Conservation (phyloP, 64 coral and sea anemone species). For the Anthopleura sola region DNA sequence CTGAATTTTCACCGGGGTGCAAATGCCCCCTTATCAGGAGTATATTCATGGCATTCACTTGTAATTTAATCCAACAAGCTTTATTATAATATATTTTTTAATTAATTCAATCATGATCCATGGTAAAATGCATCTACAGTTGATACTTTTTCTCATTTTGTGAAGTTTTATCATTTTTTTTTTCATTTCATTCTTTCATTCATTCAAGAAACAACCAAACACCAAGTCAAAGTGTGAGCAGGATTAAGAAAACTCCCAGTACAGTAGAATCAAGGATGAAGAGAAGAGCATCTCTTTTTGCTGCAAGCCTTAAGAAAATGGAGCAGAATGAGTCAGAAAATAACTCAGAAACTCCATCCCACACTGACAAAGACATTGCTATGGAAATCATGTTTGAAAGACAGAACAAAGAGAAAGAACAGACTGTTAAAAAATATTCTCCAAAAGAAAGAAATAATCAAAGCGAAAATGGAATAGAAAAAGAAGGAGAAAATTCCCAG, state of each 20-base stretch:
- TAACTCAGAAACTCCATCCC: background rate
- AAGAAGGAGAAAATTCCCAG: background rate
- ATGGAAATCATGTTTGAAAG: background rate
- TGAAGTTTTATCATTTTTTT: background rate
- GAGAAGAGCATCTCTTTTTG: conserved; percentile 26
- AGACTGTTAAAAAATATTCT: background rate
- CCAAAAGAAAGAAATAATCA: background rate
- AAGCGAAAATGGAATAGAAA: background rate
- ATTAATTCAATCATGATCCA: too few species aligned
- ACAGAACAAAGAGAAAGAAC: background rate
- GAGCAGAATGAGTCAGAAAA: background rate
- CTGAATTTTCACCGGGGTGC: too few species aligned
- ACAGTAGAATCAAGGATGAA: conserved; percentile 15
- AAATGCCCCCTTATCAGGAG: too few species aligned
- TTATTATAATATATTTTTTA: too few species aligned
- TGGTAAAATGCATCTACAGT: too few species aligned
- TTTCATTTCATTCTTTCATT: background rate
- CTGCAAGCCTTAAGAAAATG: conserved; percentile 27
- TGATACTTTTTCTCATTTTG: too few species aligned
- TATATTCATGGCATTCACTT: too few species aligned
- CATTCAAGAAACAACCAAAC: background rate
- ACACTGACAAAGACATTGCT: background rate
- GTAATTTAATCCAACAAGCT: too few species aligned
- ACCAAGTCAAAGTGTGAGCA: background rate
- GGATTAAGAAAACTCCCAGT: background rate